Evolutionary conservation across 2,113 vertebrate species (phyloP), one percentile per base, ranked within the genome.

Genomic region (Patagioenas fasciata): DNA sequence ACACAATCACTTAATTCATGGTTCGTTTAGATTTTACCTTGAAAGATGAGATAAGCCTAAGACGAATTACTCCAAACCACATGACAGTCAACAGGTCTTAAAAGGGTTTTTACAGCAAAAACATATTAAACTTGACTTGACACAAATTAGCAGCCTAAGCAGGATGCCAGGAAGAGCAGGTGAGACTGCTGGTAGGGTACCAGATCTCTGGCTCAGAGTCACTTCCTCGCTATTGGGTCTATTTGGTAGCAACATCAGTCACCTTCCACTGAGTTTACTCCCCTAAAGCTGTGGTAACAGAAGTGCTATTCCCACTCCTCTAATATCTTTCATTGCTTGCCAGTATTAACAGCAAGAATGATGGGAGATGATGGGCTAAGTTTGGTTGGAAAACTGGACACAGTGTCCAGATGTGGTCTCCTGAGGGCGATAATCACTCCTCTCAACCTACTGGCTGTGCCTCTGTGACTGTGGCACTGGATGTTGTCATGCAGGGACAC

Each of bases 31-130:
- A 86, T 60, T 82, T 90, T 82, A 61, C 53, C 60, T 94, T 44
- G 69, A 88, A 61, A 50, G 57, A 60, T 32, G 57, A 51, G 62
- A 91, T 80, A 64, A 95, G 15, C 18, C 48, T 80, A 74, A 92
- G 36, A 60, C 9, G 7, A 95, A 89, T 90, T 80, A 86, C 48
- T 85, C 40, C 67, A 91, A 96, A 93, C 72, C 80, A 91, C 80
- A 84, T 2, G 2, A 84, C 28, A 94, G 28, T 80, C 69, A 78
- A 74, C 38, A 85, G 13, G 50, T 67, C 44, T 93, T 83, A 62
- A 48, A 50, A 79, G 28, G 13, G 3, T 80, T 89, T 85, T 93
- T 61, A 72, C 14, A 84, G 42, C 17, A 94, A 71, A 84, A 91
- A 61, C 13, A 3, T 38, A 85, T 48, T 80, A 50, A 82, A 62